A percentile compares a stretch with the other conserved stretches of the same genome.
These are phyloP conservation scores for Cistogaster globosa DNA, from an alignment of 2,888 invertebrate species.

Conservation along the genomic window DNA sequence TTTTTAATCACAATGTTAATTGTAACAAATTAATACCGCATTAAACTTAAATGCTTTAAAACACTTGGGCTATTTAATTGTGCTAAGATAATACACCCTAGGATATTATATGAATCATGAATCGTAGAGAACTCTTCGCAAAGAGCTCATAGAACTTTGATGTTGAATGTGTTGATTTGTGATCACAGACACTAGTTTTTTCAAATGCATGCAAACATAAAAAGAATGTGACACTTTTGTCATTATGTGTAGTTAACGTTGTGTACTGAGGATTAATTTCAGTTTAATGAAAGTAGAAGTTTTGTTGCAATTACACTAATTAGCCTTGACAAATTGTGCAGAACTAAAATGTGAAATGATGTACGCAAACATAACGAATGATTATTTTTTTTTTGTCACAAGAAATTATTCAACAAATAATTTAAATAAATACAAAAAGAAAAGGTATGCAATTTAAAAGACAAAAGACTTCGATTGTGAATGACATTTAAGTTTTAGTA, in stretches of 20 bases:
- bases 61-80: not conserved
- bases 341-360: constrained; percentile 42
- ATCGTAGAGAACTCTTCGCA: not conserved
- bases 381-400: not conserved
- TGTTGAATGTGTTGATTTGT: constrained; percentile 50
- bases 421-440: not conserved
- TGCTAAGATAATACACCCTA: not conserved
- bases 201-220: constrained; percentile 26
- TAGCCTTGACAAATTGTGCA: constrained; percentile 52
- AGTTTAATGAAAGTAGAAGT: constrained; percentile 64
- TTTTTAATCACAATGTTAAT: not conserved
- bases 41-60: constrained; percentile 4
- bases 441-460: too few species aligned
- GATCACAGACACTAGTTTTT: constrained; percentile 51
- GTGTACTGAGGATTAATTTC: constrained; percentile 50
- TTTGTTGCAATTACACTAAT: constrained; percentile 58
- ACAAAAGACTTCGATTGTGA: too few species aligned
- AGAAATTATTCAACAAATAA: not conserved
- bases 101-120: not conserved
- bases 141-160: not conserved
- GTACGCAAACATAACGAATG: not conserved
- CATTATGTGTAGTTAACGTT: constrained; percentile 28
- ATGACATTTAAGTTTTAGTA: too few species aligned
- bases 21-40: not conserved
- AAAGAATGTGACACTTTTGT: constrained; percentile 54